Base-by-base conservation (phyloP, 2,888 invertebrate species). In the Oasisia sp. region DNA sequence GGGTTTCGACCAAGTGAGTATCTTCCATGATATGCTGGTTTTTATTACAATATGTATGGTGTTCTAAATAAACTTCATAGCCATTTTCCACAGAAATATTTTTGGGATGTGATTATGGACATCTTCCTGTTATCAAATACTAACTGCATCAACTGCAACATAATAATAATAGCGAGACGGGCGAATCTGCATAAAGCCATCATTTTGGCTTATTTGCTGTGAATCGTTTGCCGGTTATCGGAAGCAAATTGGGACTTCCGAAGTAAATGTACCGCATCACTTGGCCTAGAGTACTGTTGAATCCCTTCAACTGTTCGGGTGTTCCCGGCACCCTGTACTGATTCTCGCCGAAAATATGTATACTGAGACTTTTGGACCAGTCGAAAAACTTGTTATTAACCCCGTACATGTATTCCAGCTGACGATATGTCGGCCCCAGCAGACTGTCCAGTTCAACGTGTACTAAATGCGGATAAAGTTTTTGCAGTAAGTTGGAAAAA, bases 281-380 rank as follows among this genome's bases (percentile, higher is more conserved):
- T n/a, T 91, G 74, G 14, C 91, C 91, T 5, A 91, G 32, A 7
- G 89, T 32, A 32, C 32, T 91, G n/a, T 89, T 32, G 32, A n/a
- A 32, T 14, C 32, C 74, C 27, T 74, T 74, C n/a, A 74, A n/a
- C 74, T 74, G 74, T 74, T 74, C 19, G 14, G 74, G 74, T 7
- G 74, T 74, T 74, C 27, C 27, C 74, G 74, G 74, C 27, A 74
- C 0, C 2, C 27, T 74, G 74, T 74, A 74, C 0, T n/a, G 1
- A 0, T 74, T 4, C n/a, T 74, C 74, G 19, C 74, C 74, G 92
- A 92, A 95, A 89, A 95, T 91, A 89, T 95, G 95, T 27, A 95
- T 93, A 14, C 95, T 94, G 92, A 94, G 94, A 91, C 94, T 94
- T n/a, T 93, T 32, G 12, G 93, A 92, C 93, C 93, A 93, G 91